Conservation (phyloP, 1,140 invertebrate genomes). For the Tyrophagus putrescentiae region DNA sequence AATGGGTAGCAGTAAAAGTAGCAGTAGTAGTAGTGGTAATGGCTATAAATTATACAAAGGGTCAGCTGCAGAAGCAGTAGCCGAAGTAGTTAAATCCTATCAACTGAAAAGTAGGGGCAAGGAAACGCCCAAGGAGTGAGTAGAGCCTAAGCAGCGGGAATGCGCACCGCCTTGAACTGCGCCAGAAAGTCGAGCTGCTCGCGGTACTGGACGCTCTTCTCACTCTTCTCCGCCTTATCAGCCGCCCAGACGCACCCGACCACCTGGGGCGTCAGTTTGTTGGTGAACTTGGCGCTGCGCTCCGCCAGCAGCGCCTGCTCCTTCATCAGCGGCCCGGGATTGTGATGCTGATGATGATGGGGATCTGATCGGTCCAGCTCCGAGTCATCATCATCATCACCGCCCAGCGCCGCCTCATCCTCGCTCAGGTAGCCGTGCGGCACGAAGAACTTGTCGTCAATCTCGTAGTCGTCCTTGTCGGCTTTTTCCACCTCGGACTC, state of each 20-base stretch:
- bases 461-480: constrained; percentile 44
- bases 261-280: constrained; percentile 55
- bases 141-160: too few relatives aligned
- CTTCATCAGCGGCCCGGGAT: constrained; percentile 35
- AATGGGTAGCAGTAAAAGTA: too few relatives aligned
- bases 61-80: too few relatives aligned
- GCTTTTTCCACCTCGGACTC: constrained; percentile 53
- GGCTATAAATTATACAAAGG: too few relatives aligned
- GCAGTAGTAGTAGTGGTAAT: too few relatives aligned
- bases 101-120: too few relatives aligned
- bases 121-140: too few relatives aligned
- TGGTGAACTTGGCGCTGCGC: constrained; percentile 62
- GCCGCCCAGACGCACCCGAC: constrained; percentile 61
- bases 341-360: neutral
- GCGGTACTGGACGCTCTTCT: too few relatives aligned
- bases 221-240: too few relatives aligned
- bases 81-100: too few relatives aligned
- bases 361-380: neutral
- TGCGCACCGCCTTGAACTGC: constrained; percentile 30
- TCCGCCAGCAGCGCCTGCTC: constrained; percentile 69
- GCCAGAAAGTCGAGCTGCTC: constrained; percentile 29
- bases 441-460: constrained; percentile 94
- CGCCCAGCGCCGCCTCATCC: constrained; percentile 53
- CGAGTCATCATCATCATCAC: too few relatives aligned
- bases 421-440: constrained; percentile 88